Conservation (phyloP, 1,140 invertebrate species). For the Solenopsis invicta region DNA sequence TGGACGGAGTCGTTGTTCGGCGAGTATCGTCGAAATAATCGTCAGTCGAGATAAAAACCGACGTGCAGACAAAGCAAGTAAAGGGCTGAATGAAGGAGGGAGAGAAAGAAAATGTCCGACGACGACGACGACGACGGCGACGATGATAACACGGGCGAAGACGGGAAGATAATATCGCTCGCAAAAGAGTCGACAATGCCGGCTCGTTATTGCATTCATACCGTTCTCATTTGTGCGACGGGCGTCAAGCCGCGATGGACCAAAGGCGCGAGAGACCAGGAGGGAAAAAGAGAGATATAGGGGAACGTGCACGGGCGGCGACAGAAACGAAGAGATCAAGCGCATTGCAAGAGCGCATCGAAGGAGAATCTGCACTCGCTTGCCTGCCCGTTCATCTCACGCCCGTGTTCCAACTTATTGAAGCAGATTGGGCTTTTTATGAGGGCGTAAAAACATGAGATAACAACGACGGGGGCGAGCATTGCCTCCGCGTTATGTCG, state of each 20-base stretch:
- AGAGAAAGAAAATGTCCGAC: conserved; percentile 53
- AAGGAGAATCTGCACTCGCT: conserved; percentile 25
- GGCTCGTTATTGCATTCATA: conserved; percentile 77
- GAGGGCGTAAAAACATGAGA: conserved; percentile 74
- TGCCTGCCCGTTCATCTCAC: conserved; percentile 29
- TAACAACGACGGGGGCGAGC: conserved; percentile 64
- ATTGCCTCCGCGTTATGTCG: conserved; percentile 25
- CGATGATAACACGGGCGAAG: conserved; percentile 30
- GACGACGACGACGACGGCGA: conserved; percentile 24
- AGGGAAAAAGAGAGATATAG: not conserved
- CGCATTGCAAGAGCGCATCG: not conserved
- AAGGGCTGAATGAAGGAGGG: not conserved
- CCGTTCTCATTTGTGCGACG: conserved; percentile 49
- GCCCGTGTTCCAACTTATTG: conserved; percentile 69
- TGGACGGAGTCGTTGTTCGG: conserved; percentile 60
- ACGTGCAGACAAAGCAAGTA: conserved; percentile 44
- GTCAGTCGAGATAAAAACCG: conserved; percentile 53
- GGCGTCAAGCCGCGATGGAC: conserved; percentile 52
- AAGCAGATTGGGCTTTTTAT: conserved; percentile 76
- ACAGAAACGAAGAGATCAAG: conserved; percentile 9
- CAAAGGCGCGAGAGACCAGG: conserved; percentile 31
- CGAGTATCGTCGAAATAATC: conserved; percentile 55
- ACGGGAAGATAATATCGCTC: conserved; percentile 73
- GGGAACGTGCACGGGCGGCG: not conserved
- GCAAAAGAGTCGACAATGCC: conserved; percentile 77